Percentiles rank a stretch among this genome's conserved stretches.
Evolutionary conservation across 2,113 vertebrate species (phyloP).

Genomic region (Trematomus loennbergii): DNA sequence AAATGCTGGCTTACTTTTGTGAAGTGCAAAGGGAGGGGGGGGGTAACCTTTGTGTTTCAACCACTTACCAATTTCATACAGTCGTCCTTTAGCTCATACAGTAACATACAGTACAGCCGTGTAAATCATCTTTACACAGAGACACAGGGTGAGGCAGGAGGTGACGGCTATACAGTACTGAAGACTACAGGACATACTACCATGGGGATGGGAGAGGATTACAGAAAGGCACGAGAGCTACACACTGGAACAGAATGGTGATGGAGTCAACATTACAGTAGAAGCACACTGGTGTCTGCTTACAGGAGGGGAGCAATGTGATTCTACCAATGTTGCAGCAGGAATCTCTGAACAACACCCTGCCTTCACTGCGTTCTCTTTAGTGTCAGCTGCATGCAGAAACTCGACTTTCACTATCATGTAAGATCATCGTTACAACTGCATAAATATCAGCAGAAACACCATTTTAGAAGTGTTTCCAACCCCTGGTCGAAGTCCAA

Average conservation of each 20-base stretch:
- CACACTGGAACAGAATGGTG: constrained; percentile 46
- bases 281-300: constrained; percentile 70
- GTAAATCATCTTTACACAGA: constrained; percentile 35
- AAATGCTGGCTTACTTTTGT: constrained; percentile 50
- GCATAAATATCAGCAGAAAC: neutral
- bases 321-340: constrained; percentile 79
- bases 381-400: constrained; percentile 38
- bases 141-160: constrained; percentile 35
- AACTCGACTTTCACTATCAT: neutral
- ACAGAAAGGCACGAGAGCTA: constrained; percentile 30
- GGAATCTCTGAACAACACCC: constrained; percentile 78
- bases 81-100: constrained; percentile 38
- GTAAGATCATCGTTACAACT: neutral
- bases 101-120: constrained; percentile 25
- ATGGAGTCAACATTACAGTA: constrained; percentile 71
- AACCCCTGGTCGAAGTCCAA: neutral
- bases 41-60: constrained; percentile 14
- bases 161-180: constrained; percentile 38
- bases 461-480: neutral
- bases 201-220: constrained; percentile 30
- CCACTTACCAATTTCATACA: constrained; percentile 68
- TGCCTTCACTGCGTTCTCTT: constrained; percentile 58
- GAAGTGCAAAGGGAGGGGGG: neutral
- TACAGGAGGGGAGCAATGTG: constrained; percentile 58
- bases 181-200: constrained; percentile 25